These are phyloP conservation scores for Gorilla gorilla DNA, from an alignment of 2,113 vertebrate species.

Conservation along the genomic window DNA sequence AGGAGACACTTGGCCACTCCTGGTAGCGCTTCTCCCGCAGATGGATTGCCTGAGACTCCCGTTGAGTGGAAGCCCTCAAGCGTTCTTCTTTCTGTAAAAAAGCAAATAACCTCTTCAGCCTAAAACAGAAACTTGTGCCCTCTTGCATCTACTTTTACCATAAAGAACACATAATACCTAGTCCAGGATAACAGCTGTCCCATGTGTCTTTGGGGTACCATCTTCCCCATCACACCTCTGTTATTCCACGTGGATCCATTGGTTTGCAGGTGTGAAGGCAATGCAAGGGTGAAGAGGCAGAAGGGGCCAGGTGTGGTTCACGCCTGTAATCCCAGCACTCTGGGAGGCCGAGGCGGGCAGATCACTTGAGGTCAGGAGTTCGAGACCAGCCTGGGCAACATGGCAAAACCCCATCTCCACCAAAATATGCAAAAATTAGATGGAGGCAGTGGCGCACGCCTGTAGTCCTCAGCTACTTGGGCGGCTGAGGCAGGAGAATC, in stretches of 20 bases:
- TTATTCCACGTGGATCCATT: neutral
- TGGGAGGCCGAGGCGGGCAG: too few relatives aligned
- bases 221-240: too few relatives aligned
- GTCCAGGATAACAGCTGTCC: neutral
- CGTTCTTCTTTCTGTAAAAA: conserved; percentile 92
- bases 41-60: conserved; percentile 91
- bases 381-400: too few relatives aligned
- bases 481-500: too few relatives aligned
- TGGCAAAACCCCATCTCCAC: too few relatives aligned
- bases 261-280: too few relatives aligned
- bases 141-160: neutral
- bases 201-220: neutral
- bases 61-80: conserved; percentile 90
- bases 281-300: neutral
- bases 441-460: too few relatives aligned
- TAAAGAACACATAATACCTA: too few relatives aligned
- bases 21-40: conserved; percentile 94
- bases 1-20: conserved; percentile 88
- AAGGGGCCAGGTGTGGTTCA: neutral
- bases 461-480: too few relatives aligned
- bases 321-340: too few relatives aligned
- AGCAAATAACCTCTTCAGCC: neutral
- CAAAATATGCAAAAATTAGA: too few relatives aligned
- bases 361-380: too few relatives aligned
- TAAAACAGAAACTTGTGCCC: neutral